Base-by-base conservation (phyloP, 92 coral and sea anemone genomes). In the Actinernus sp. region DNA sequence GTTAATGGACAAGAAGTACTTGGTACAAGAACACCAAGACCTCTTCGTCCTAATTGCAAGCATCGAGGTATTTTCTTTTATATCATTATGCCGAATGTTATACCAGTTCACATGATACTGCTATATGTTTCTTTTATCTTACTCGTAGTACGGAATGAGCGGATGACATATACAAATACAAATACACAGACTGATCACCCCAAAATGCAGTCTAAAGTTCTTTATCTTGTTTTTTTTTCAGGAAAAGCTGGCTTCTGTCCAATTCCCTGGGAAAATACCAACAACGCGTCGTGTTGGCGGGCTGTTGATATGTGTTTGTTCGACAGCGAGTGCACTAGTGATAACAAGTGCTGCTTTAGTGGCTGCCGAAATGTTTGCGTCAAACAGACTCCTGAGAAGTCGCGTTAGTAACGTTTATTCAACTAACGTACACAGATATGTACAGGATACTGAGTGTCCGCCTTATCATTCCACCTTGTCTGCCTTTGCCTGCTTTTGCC, bases 31-130 rank as follows among this genome's bases (percentile, higher is more conserved):
- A 62, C 81, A 20, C 59, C 64, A 0, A 87, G 84, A 29, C 88
- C 91, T 18, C 79, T 83, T 30, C 64, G 47, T 60, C 98, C 98
- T 44, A 80, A 72, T 28, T 94, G 98, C 61, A 31, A 65, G 46
- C 27, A 10, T 17, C 69, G 44, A 1, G 89, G 97, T 90, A 76
- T 14, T n/a, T n/a, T n/a, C n/a, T n/a, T n/a, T n/a, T n/a, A n/a
- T n/a, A n/a, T n/a, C n/a, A n/a, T n/a, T n/a, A n/a, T n/a, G n/a
- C n/a, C n/a, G n/a, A n/a, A n/a, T n/a, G n/a, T n/a, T n/a, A n/a
- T n/a, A n/a, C n/a, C n/a, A n/a, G n/a, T n/a, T n/a, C n/a, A n/a
- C n/a, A n/a, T n/a, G n/a, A n/a, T n/a, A n/a, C n/a, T n/a, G n/a
- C n/a, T n/a, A n/a, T n/a, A n/a, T n/a, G n/a, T n/a, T n/a, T n/a